phyloP scores from a whole-genome alignment of 2,113 vertebrate species.

The Tautogolabrus adspersus region DNA sequence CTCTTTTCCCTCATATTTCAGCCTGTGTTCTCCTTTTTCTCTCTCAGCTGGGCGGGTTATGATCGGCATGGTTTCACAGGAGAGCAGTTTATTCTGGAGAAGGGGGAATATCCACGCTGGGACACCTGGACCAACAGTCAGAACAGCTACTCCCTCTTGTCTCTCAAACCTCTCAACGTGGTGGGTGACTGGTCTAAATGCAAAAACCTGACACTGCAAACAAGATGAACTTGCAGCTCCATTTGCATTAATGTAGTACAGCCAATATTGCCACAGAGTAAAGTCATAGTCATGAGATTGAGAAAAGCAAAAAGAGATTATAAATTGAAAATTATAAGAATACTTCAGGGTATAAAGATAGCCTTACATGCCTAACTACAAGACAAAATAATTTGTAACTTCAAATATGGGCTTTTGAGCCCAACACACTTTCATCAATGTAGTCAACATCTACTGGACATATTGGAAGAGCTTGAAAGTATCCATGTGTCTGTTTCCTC shows the following conservation, averaged over 20 bases:
- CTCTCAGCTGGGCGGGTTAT: constrained; percentile 89
- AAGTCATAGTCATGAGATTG: too few relatives aligned
- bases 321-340: too few relatives aligned
- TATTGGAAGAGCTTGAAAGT: not conserved
- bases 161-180: constrained; percentile 88
- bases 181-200: constrained; percentile 76
- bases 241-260: too few relatives aligned
- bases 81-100: constrained; percentile 94
- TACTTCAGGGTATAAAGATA: too few relatives aligned
- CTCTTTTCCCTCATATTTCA: not conserved
- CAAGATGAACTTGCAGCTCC: not conserved
- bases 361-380: too few relatives aligned
- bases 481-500: not conserved
- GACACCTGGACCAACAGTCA: constrained; percentile 94
- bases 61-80: constrained; percentile 86
- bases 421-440: not conserved
- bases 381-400: too few relatives aligned
- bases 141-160: constrained; percentile 88
- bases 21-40: not conserved
- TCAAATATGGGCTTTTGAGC: not conserved
- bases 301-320: too few relatives aligned
- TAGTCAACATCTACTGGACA: not conserved
- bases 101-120: constrained; percentile 93
- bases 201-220: not conserved
- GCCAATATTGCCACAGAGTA: too few relatives aligned